Conservation (phyloP, 2,888 invertebrate genomes). For the Amblyjoppa proteus region DNA sequence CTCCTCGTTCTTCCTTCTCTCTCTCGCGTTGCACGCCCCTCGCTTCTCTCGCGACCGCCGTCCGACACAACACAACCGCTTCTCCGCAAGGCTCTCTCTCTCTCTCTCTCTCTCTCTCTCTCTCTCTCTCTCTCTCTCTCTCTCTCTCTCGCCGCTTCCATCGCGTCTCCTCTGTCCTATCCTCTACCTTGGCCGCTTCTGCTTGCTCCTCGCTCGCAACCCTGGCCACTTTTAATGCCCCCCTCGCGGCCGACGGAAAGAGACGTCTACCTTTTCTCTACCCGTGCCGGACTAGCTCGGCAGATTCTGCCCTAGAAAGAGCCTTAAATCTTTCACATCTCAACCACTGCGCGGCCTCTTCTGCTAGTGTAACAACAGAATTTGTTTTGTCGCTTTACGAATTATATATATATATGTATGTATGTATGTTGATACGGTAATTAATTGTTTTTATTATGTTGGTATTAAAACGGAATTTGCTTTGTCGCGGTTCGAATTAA, state of each 20-base stretch:
- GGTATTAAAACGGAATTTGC: no score
- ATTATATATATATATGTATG: no score
- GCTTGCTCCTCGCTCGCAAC: constrained; percentile 59
- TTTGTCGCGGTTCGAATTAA: no score
- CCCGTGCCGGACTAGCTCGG: constrained; percentile 46
- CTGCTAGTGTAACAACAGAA: not conserved
- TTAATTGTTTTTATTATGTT: no score
- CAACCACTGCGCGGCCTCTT: constrained; percentile 12
- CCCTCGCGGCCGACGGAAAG: constrained; percentile 54
- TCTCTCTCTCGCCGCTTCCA: constrained; percentile 45
- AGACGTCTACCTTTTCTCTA: constrained; percentile 62
- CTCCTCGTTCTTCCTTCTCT: constrained; percentile 30
- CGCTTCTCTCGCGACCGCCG: constrained; percentile 69
- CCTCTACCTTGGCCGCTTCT: constrained; percentile 34
- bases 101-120: constrained; percentile 38
- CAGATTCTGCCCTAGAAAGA: constrained; percentile 60
- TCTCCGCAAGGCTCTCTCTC: constrained; percentile 41
- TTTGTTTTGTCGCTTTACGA: constrained; percentile 37
- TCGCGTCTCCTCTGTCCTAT: constrained; percentile 8
- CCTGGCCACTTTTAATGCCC: constrained; percentile 69
- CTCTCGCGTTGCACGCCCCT: constrained; percentile 59
- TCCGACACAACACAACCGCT: constrained; percentile 52
- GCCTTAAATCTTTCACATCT: constrained; percentile 63
- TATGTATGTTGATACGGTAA: no score
- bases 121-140: constrained; percentile 33